Evolutionary conservation across 2,797 vertebrate genomes (phyloP), one percentile per base, ranked within the genome.

Genomic region (Lagodon rhomboides): DNA sequence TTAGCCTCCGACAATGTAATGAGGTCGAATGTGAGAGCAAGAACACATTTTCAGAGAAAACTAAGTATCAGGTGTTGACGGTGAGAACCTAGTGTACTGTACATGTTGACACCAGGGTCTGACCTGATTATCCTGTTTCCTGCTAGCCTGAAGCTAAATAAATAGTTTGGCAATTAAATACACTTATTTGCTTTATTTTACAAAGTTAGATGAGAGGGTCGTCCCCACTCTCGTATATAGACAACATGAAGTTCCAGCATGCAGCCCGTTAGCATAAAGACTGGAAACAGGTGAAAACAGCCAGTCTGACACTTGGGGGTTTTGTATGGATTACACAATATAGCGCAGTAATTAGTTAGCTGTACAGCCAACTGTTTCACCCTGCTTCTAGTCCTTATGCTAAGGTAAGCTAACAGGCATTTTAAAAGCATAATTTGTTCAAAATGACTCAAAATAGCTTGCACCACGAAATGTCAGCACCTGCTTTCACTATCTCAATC

Each of bases 1-100:
- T 61, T 50, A 51, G 50, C 53, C 44, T 49, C 30, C 23, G 25
- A 66, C 49, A 55, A 7, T 12, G 3, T 69, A 71, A 81, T 69
- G 25, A 73, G 50, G 41, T 69, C 3, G 3, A 54, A 63, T 41
- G 55, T 63, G 62, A 65, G 43, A 74, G 55, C 18, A 44, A 38
- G 43, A 44, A 72, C 25, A 67, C 34, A 16, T 70, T 49, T 70
- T 55, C 1, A 20, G 4, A 4, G 25, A 55, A 30, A 56, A 43
- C 30, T 64, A 47, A 47, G 41, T 60, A 50, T 65, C 15, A 12
- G 23, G n/a, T 34, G 56, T 27, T 41, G 13, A 54, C 44, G 46
- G 13, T 6, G 0, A 51, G 4, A 67, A 59, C 50, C 8, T 18
- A 47, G 41, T 25, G 43, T 38, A 54, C 17, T 73, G 23, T 27